A percentile compares a stretch with the other conserved stretches of the same genome.
phyloP scores from a whole-genome alignment of 2,797 vertebrate species.

The Salarias fasciatus region DNA sequence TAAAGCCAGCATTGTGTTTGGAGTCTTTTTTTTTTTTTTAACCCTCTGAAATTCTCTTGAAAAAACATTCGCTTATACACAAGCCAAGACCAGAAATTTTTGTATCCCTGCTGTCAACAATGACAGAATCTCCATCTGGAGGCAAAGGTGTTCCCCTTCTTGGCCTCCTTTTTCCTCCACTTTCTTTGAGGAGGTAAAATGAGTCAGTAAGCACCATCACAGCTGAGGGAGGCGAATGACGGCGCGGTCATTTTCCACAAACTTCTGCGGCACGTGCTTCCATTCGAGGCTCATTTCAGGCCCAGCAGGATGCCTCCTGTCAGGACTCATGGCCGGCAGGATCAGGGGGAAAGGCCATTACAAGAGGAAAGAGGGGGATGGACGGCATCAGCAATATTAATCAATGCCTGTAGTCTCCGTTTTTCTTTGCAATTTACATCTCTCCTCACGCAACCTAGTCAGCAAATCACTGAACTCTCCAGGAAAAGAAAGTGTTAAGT shows the following conservation, averaged over 20 bases:
- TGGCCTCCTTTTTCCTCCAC: neutral
- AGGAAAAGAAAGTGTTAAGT: constrained; percentile 80
- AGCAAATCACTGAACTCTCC: constrained; percentile 86
- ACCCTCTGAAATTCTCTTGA: constrained; percentile 45
- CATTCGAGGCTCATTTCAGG: constrained; percentile 94
- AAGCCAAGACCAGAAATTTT: constrained; percentile 81
- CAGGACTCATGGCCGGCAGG: constrained; percentile 86
- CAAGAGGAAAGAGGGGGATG: constrained; percentile 82
- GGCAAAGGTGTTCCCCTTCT: constrained; percentile 77
- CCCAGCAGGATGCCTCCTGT: constrained; percentile 94
- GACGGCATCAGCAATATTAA: constrained; percentile 97
- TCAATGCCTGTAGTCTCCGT: constrained; percentile 92
- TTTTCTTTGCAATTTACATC: constrained; percentile 93
- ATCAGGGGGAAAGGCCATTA: constrained; percentile 85
- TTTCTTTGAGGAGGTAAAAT: constrained; percentile 84
- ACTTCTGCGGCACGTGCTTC: constrained; percentile 87
- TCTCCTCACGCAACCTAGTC: constrained; percentile 84
- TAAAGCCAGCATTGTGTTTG: constrained; percentile 94
- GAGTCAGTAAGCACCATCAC: constrained; percentile 89
- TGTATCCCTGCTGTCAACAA: constrained; percentile 82
- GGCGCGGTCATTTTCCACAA: constrained; percentile 91
- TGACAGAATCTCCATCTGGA: constrained; percentile 86
- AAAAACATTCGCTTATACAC: constrained; percentile 63
- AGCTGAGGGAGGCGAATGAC: constrained; percentile 90
- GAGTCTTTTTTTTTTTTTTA: constrained; percentile 39